Percentiles rank a stretch among this genome's conserved stretches.
phyloP scores from a whole-genome alignment of 2,888 invertebrate species.

The Rugalucina vietnamica region DNA sequence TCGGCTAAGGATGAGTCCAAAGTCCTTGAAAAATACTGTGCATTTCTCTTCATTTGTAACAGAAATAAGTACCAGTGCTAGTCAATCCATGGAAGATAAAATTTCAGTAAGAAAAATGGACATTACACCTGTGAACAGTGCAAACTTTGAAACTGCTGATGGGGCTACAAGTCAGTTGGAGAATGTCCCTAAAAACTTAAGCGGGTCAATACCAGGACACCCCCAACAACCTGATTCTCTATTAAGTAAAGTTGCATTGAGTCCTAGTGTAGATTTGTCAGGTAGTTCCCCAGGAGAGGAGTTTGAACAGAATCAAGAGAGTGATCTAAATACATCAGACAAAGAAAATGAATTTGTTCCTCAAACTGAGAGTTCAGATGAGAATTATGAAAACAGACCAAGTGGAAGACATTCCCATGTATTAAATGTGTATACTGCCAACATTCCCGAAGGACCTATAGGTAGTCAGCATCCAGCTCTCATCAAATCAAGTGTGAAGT shows the following conservation, averaged over 20 bases:
- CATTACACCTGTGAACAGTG: slow-evolving; percentile 68
- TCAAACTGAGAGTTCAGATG: slow-evolving; percentile 49
- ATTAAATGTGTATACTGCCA: slow-evolving; percentile 58
- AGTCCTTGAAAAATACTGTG: slow-evolving; percentile 76
- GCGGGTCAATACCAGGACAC: slow-evolving; percentile 40
- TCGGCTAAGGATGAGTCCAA: slow-evolving; percentile 73
- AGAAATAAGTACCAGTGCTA: slow-evolving; percentile 76
- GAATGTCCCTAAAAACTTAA: slow-evolving; percentile 28
- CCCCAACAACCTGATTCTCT: slow-evolving; percentile 54
- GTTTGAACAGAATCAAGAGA: slow-evolving; percentile 62
- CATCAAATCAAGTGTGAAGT: slow-evolving; percentile 50
- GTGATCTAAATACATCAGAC: slow-evolving; percentile 74
- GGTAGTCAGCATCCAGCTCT: slow-evolving; percentile 59
- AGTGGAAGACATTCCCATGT: slow-evolving; percentile 48
- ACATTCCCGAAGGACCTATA: slow-evolving; percentile 57
- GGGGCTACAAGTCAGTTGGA: slow-evolving; percentile 9
- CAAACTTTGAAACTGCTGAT: slow-evolving; percentile 56
- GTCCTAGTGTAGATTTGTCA: slow-evolving; percentile 70
- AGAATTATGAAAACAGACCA: slow-evolving; percentile 31
- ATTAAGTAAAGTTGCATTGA: slow-evolving; percentile 72
- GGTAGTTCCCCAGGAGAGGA: slow-evolving; percentile 68
- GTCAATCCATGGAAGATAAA: slow-evolving; percentile 75
- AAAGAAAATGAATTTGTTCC: slow-evolving; percentile 75
- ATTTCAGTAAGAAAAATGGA: slow-evolving; percentile 69
- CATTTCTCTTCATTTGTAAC: slow-evolving; percentile 78